phyloP scores from a whole-genome alignment of 2,888 invertebrate species.

The Priocnemis perturbator region DNA sequence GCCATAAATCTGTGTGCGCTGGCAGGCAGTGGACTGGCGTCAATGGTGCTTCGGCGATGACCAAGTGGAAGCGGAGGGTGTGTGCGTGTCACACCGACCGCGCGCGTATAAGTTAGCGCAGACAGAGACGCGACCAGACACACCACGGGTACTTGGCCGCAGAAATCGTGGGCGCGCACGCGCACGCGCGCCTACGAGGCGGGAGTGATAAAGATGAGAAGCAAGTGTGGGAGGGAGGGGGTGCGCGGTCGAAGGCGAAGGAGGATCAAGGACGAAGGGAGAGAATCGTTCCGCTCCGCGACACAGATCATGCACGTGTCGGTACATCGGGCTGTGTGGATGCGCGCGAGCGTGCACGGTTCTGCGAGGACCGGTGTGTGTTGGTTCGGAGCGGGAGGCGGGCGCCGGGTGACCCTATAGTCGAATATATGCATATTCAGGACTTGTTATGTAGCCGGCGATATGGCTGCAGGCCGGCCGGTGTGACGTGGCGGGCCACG shows the following conservation, averaged over 20 bases:
- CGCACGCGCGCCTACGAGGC: conserved; percentile 20
- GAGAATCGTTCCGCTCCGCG: neutral
- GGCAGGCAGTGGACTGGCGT: conserved; percentile 72
- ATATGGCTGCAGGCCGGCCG: conserved; percentile 58
- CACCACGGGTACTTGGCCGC: conserved; percentile 8
- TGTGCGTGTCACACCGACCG: conserved; percentile 42
- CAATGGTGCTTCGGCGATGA: conserved; percentile 68
- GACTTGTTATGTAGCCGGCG: conserved; percentile 67
- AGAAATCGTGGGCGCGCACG: conserved; percentile 9
- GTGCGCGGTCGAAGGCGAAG: neutral
- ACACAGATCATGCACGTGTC: too few relatives aligned
- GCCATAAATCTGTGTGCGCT: conserved; percentile 68
- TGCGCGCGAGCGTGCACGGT: too few relatives aligned
- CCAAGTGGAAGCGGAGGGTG: conserved; percentile 50
- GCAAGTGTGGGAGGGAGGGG: neutral
- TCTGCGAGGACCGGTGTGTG: neutral
- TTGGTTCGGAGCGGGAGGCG: conserved; percentile 10
- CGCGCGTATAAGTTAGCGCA: conserved; percentile 14
- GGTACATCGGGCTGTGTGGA: too few relatives aligned
- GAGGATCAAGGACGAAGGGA: neutral
- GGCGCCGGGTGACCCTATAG: conserved; percentile 28
- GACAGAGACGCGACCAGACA: conserved; percentile 18
- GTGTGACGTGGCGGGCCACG: conserved; percentile 60
- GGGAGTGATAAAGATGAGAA: conserved; percentile 22
- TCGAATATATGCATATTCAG: conserved; percentile 73